These are phyloP conservation scores for Siderastrea radians DNA, from an alignment of 92 coral and sea anemone species.

Conservation along the genomic window DNA sequence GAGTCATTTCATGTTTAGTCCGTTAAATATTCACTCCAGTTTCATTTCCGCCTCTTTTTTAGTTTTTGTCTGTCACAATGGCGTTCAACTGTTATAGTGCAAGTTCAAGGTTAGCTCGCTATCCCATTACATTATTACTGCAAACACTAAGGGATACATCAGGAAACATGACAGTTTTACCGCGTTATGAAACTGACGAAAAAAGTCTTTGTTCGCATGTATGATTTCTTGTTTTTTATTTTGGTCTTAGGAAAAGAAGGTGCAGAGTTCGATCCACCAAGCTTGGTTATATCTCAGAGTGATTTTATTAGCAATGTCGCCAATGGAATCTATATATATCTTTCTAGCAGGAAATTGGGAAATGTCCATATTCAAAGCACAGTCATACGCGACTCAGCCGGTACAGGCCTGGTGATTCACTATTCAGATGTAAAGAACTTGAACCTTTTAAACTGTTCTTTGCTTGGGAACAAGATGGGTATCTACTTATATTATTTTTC, in stretches of 20 bases:
- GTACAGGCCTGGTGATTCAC: not conserved
- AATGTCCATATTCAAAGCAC: not conserved
- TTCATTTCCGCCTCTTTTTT: no score
- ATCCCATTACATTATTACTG: no score
- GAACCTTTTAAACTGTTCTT: not conserved
- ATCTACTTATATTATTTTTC: constrained; percentile 14
- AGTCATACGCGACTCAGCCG: not conserved
- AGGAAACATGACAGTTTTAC: no score
- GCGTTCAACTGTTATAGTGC: no score
- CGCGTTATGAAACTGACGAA: not conserved
- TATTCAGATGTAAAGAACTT: not conserved
- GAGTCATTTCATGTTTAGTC: no score
- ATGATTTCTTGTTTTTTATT: not conserved
- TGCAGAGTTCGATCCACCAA: not conserved
- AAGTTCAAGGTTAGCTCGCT: no score
- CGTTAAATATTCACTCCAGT: no score
- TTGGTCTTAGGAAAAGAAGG: not conserved
- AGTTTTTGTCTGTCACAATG: no score
- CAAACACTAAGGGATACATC: no score
- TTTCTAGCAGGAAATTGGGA: not conserved
- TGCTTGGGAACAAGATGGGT: not conserved
- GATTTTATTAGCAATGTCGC: not conserved
- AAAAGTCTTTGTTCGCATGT: not conserved
- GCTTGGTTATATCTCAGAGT: not conserved
- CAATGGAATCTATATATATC: not conserved